Base-by-base conservation (phyloP, 2,888 invertebrate species). In the Aporophyla nigra region DNA sequence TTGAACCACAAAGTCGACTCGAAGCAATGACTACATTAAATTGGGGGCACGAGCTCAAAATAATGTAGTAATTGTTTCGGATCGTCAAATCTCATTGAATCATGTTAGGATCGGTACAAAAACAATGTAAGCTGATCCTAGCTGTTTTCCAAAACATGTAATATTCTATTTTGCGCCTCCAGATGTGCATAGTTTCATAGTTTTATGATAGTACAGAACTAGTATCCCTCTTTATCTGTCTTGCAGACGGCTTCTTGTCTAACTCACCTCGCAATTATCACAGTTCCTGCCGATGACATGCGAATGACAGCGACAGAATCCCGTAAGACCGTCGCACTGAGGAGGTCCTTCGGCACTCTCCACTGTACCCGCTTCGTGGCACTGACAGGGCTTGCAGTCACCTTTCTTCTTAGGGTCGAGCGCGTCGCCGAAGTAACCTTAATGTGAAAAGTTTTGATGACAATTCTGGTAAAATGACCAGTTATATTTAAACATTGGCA, bases 341-440 rank as follows among this genome's bases (percentile, higher is more conserved):
- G 98, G 98, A 51, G 97, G 98, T 21, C 98, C 98, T 88, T 97
- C 98, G 9, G 95, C 97, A 87, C 97, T 98, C 95, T 98, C 98
- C 90, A 97, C 95, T 0, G 98, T 99, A 3, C 99, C 99, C 0
- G 98, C 97, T 1, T 98, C 97, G 92, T 98, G 98, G 92, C 99
- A 99, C 90, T 98, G 98, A 92, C 99, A 99, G 0, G 98, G 97
- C 87, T 98, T 98, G 91, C 99, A 99, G 89, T 99, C 98, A 27
- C 99, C 99, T 93, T 99, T 99, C 19, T 99, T 99, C 7, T 98
- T 98, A 67, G 98, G 97, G 3, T 98, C 98, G 46, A 99, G 94
- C 0, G 99, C 99, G 92, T 99, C 99, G 14, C 99, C 99, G 94
- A 98, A 99, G 96, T 98, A 99, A 81, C 99, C 98, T 97, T 72